phyloP scores from a whole-genome alignment of 2,113 vertebrate genomes.

The Ciconia boyciana region DNA sequence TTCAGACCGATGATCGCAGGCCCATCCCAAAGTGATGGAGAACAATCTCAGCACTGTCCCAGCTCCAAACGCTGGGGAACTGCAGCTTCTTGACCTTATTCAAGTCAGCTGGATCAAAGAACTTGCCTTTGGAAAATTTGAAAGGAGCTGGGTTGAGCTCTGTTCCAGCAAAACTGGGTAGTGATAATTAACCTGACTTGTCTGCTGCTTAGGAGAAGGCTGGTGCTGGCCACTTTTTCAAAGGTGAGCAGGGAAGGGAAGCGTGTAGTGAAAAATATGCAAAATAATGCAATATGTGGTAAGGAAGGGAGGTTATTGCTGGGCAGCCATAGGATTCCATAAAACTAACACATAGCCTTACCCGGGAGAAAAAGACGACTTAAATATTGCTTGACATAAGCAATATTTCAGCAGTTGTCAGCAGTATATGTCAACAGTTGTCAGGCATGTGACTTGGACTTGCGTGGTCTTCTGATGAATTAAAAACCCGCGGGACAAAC shows the following conservation, averaged over 20 bases:
- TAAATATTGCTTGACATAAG: neutral
- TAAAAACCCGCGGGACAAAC: neutral
- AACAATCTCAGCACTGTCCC: neutral
- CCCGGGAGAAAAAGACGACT: too few species aligned
- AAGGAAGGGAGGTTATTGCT: neutral
- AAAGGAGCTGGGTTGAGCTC: neutral
- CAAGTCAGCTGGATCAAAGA: neutral
- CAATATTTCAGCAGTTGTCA: neutral
- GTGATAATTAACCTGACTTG: neutral
- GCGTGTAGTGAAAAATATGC: neutral
- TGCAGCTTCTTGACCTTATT: neutral
- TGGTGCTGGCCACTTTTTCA: neutral
- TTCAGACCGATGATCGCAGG: neutral
- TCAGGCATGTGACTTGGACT: neutral
- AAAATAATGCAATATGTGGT: neutral
- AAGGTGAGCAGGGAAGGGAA: neutral
- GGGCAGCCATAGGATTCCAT: neutral
- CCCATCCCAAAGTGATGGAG: neutral
- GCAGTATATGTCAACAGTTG: neutral
- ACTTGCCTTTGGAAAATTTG: neutral
- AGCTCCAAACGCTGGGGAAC: neutral
- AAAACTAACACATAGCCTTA: neutral
- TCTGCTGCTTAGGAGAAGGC: neutral
- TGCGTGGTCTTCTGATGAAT: neutral
- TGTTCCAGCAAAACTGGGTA: neutral